phyloP scores from a whole-genome alignment of 2,888 invertebrate genomes.

The Phlogophora meticulosa region DNA sequence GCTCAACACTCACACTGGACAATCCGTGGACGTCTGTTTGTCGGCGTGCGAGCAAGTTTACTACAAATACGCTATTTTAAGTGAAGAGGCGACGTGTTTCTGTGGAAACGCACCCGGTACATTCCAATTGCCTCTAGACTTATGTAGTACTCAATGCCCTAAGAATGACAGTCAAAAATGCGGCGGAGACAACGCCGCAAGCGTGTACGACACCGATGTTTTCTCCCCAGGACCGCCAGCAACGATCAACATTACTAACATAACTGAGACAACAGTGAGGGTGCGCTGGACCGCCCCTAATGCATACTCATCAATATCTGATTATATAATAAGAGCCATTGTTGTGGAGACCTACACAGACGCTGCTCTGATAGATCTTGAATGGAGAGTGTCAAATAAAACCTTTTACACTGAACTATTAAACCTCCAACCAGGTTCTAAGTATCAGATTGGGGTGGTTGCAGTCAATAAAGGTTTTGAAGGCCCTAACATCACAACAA shows the following conservation, averaged over 20 bases:
- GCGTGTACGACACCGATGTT: constrained; percentile 93
- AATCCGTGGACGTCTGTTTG: constrained; percentile 86
- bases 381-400: constrained; percentile 92
- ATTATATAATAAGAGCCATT: constrained; percentile 90
- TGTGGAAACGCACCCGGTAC: constrained; percentile 85
- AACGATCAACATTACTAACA: constrained; percentile 90
- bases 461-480: constrained; percentile 92
- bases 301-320: constrained; percentile 88
- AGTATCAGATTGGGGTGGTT: constrained; percentile 94
- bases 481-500: constrained; percentile 91
- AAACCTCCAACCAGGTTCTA: constrained; percentile 94
- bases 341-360: constrained; percentile 91
- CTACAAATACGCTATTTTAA: constrained; percentile 86
- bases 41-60: constrained; percentile 87
- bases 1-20: constrained; percentile 86
- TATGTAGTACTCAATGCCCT: constrained; percentile 91
- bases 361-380: constrained; percentile 85
- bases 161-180: constrained; percentile 92
- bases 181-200: constrained; percentile 93
- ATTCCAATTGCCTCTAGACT: constrained; percentile 82
- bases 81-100: constrained; percentile 86
- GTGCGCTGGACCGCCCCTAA: constrained; percentile 92
- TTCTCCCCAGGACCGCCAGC: constrained; percentile 93
- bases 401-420: constrained; percentile 91
- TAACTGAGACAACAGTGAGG: constrained; percentile 92